These are phyloP conservation scores for Nerophis ophidion DNA, from an alignment of 2,113 vertebrate species.

Conservation along the genomic window DNA sequence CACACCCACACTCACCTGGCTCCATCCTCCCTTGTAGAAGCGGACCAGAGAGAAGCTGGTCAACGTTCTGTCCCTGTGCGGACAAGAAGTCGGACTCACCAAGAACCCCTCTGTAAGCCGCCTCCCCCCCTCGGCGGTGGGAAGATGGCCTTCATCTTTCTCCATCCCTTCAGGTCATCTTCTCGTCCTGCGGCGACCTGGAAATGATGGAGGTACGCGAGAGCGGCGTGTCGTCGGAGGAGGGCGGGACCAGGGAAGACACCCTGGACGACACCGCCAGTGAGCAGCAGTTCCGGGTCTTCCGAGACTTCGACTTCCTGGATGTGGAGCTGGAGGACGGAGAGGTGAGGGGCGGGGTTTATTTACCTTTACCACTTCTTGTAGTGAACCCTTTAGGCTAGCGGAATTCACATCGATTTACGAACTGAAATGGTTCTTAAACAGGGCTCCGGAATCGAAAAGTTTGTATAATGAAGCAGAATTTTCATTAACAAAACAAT, in stretches of 20 bases:
- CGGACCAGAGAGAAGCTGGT: slow-evolving; percentile 96
- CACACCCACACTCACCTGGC: not conserved
- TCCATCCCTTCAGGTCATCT: slow-evolving; percentile 81
- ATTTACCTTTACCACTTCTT: not conserved
- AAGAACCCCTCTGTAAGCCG: slow-evolving; percentile 95
- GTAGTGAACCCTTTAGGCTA: too few species aligned
- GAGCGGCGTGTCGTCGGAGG: slow-evolving; percentile 91
- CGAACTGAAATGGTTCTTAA: too few species aligned
- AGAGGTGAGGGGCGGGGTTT: slow-evolving; percentile 75
- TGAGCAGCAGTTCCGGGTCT: slow-evolving; percentile 97
- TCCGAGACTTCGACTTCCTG: slow-evolving; percentile 97
- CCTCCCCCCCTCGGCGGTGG: too few species aligned
- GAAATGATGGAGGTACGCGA: slow-evolving; percentile 94
- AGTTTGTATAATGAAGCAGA: too few species aligned
- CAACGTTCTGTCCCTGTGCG: slow-evolving; percentile 92
- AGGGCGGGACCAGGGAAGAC: slow-evolving; percentile 87
- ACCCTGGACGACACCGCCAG: slow-evolving; percentile 94
- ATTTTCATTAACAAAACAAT: slow-evolving; percentile 5
- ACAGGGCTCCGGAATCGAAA: too few species aligned
- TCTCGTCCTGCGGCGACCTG: slow-evolving; percentile 96
- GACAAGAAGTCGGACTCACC: slow-evolving; percentile 95
- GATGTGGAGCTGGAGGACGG: slow-evolving; percentile 98
- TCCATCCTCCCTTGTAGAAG: slow-evolving; percentile 74
- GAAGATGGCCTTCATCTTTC: not conserved
- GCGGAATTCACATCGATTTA: not conserved